Evolutionary conservation across 2,888 invertebrate genomes (phyloP).

Genomic region (Microchrysa polita): DNA sequence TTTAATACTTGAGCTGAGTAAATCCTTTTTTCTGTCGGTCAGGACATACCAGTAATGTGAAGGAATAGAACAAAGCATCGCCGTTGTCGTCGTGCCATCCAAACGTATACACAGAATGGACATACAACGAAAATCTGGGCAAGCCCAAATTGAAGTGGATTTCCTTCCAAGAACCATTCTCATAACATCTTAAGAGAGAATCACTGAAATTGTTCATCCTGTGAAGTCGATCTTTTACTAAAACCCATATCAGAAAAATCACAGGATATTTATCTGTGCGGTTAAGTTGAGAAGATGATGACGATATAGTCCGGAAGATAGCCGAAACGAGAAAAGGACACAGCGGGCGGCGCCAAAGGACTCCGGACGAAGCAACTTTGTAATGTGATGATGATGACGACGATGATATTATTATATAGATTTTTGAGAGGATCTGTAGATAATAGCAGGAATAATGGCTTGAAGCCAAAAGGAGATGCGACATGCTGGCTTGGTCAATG

Average conservation of each 20-base stretch:
- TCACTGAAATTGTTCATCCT: constrained; percentile 26
- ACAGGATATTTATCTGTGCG: constrained; percentile 33
- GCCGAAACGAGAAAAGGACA: background rate
- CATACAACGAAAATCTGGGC: background rate
- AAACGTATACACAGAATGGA: background rate
- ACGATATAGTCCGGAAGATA: background rate
- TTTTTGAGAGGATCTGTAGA: background rate
- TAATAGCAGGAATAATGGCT: background rate
- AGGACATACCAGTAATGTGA: background rate
- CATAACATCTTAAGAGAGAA: constrained; percentile 30
- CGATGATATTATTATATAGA: constrained; percentile 18
- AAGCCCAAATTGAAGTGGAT: constrained; percentile 31
- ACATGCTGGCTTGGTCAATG: too few species aligned
- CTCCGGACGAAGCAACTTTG: background rate
- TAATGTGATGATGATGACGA: constrained; percentile 22
- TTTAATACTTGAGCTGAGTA: constrained; percentile 7
- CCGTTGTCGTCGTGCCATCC: too few species aligned
- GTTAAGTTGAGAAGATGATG: constrained; percentile 23
- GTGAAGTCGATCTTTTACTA: constrained; percentile 27
- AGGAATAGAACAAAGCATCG: background rate
- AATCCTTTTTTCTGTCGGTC: constrained; percentile 6
- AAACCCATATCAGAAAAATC: constrained; percentile 30
- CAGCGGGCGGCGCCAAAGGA: background rate
- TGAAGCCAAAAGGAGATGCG: too few species aligned
- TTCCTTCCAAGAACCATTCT: constrained; percentile 33